Base-by-base conservation (phyloP, 2,113 vertebrate genomes). In the Colius striatus region DNA sequence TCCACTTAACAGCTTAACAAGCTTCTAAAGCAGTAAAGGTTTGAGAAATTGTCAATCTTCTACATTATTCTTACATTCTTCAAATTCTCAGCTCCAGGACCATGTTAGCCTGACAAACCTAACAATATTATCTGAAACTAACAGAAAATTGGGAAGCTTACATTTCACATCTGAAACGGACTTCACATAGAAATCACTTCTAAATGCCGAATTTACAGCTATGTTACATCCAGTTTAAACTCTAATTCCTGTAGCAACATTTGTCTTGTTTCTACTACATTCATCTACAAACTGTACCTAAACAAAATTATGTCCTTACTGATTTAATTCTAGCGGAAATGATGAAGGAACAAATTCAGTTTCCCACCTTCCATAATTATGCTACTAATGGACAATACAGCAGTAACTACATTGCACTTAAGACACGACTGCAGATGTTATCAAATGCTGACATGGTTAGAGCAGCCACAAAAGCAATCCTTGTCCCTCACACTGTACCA, bases 351-450 rank as follows among this genome's bases (percentile, higher is more conserved):
- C 27, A 51, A 78, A 58, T 51, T 38, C 57, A 5, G 18, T 54
- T 91, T 87, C 43, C 51, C 77, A 47, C 43, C 65, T 78, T 71
- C 65, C 47, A 62, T 50, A 48, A n/a, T 77, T 81, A 54, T 15
- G 41, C 55, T 70, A 73, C 41, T 16, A 60, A 55, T 0, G 0
- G 41, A 50, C 63, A 84, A 23, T 16, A 32, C 50, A 65, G 10
- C 84, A 55, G 50, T 27, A 36, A 36, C 62, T 18, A 30, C 25
- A 38, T 51, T 16, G 1, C 18, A 17, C 34, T 29, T 12, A 14
- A 36, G 50, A 43, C 50, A 14, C 0, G 3, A 76, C 0, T 29
- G 68, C 63, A 65, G 53, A 65, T 41, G 47, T 45, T 61, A 38
- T 1, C 73, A 84, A 63, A 68, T 3, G 53, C 62, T 76, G 41